Evolutionary conservation across 1,140 invertebrate genomes (phyloP).

Genomic region (Lucilia cuprina): DNA sequence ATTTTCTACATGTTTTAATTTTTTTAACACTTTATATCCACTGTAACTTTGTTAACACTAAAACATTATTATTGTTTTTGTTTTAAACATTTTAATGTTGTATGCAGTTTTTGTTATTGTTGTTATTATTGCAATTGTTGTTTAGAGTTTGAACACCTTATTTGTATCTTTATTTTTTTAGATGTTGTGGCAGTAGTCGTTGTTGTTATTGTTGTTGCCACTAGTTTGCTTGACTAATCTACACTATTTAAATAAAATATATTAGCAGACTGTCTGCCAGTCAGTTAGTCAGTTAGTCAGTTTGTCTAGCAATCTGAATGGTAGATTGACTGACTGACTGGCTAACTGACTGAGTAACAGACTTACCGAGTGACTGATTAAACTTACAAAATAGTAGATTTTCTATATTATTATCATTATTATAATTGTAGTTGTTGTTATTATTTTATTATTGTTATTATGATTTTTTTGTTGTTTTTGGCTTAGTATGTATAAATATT

Average conservation of each 20-base stretch:
- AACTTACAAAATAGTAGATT: background rate
- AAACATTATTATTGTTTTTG: background rate
- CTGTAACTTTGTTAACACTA: no score
- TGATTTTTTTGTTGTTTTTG: background rate
- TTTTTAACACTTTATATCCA: no score
- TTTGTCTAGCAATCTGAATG: background rate
- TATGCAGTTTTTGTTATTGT: background rate
- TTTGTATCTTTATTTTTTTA: background rate
- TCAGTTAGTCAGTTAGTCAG: background rate
- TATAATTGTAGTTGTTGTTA: background rate
- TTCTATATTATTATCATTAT: background rate
- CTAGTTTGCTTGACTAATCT: background rate
- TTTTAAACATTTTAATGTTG: no score
- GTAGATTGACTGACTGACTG: background rate
- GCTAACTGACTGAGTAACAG: background rate
- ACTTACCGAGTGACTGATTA: conserved; percentile 23
- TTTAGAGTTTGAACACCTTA: background rate
- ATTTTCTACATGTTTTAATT: no score
- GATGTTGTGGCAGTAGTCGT: no score
- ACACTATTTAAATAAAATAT: background rate
- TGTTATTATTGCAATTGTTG: background rate
- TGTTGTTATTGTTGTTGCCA: no score
- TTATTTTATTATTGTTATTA: background rate
- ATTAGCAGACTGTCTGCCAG: background rate
- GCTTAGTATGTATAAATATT: background rate